These are phyloP conservation scores for Limosa lapponica DNA, from an alignment of 2,797 vertebrate species.

Conservation along the genomic window DNA sequence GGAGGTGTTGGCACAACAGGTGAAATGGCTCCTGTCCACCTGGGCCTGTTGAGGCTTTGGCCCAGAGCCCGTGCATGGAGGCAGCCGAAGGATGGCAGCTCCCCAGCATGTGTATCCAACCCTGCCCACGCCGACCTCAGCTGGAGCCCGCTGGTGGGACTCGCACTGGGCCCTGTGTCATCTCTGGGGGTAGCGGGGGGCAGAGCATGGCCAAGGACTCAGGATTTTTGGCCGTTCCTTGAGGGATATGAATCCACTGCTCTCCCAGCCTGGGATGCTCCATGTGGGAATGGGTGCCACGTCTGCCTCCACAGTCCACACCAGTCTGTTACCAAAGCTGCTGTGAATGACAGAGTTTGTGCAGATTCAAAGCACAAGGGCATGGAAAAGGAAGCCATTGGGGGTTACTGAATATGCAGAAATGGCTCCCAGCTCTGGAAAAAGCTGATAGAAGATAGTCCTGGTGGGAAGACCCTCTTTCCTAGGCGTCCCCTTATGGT, in stretches of 20 bases:
- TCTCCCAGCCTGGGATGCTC: background rate
- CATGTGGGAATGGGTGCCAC: fast-evolving
- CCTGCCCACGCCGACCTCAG: background rate
- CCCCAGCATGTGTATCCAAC: fast-evolving
- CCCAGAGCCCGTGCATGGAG: fast-evolving
- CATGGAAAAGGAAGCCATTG: background rate
- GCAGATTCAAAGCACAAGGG: fast-evolving
- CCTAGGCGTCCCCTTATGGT: background rate
- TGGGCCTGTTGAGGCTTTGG: background rate
- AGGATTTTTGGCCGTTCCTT: background rate
- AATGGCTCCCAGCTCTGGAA: background rate
- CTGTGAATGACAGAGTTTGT: background rate
- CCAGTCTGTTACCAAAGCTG: background rate
- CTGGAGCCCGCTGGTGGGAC: background rate
- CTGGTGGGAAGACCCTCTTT: background rate
- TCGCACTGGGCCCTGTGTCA: fast-evolving
- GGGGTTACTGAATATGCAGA: background rate
- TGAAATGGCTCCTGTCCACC: background rate
- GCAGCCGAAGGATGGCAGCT: background rate
- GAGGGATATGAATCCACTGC: background rate
- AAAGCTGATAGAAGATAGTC: background rate
- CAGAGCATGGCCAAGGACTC: background rate
- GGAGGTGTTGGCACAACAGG: background rate
- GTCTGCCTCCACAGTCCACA: background rate
- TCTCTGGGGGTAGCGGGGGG: no score